phyloP scores from a whole-genome alignment of 2,888 invertebrate species.

The Cabera pusaria region DNA sequence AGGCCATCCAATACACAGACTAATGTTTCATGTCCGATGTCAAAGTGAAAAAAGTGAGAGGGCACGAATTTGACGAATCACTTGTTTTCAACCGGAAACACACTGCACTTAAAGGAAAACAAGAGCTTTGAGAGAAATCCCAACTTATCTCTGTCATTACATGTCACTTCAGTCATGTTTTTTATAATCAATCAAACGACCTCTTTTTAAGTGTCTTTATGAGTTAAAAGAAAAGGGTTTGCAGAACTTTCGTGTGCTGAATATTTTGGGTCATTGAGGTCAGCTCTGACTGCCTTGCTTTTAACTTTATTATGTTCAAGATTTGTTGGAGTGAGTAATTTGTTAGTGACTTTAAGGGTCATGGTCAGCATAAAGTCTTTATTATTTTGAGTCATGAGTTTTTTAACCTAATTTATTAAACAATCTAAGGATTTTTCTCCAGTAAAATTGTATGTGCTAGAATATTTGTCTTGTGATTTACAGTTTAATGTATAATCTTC shows the following conservation, averaged over 20 bases:
- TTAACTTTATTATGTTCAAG: too few species aligned
- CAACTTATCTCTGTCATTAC: slow-evolving; percentile 15
- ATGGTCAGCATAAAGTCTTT: too few species aligned
- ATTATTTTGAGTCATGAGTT: too few species aligned
- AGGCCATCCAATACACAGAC: neutral
- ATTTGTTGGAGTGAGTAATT: too few species aligned
- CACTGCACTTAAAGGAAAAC: slow-evolving; percentile 8
- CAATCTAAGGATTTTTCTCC: too few species aligned
- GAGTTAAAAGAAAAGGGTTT: slow-evolving; percentile 7
- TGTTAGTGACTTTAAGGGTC: too few species aligned
- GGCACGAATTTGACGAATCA: slow-evolving; percentile 18
- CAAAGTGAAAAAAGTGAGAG: slow-evolving; percentile 10
- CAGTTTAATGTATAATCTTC: too few species aligned
- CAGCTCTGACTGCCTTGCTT: too few species aligned
- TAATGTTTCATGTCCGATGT: slow-evolving; percentile 15
- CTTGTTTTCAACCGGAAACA: slow-evolving; percentile 14
- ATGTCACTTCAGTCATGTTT: slow-evolving; percentile 9
- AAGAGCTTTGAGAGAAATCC: slow-evolving; percentile 15
- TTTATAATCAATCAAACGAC: slow-evolving; percentile 17
- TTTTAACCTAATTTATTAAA: too few species aligned
- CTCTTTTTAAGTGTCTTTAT: slow-evolving; percentile 8
- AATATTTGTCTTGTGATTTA: too few species aligned
- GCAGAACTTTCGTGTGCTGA: slow-evolving; percentile 6
- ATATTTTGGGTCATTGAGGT: too few species aligned
- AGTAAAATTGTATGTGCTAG: too few species aligned